Evolutionary conservation across 2,888 invertebrate genomes (phyloP), one percentile per base, ranked within the genome.

Genomic region (Macaria notata): DNA sequence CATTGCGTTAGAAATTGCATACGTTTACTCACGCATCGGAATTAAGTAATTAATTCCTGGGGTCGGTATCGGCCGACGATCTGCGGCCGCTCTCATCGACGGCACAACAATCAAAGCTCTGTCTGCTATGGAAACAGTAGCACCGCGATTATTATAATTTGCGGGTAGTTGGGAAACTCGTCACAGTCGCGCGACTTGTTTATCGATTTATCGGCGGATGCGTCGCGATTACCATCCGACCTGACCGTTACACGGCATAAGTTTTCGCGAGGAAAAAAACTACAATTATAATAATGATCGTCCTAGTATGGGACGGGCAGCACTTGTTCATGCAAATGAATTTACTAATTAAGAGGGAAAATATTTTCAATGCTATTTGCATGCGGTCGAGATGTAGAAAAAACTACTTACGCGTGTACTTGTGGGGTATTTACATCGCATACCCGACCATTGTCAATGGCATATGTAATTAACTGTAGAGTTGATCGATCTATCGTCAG

Each of bases 121-220:
- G 59, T 49, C 53, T 59, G 52, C 77, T 75, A 78, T 76, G 80
- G 79, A 84, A 86, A 85, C 83, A 83, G 83, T 81, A 81, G 81
- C 79, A 61, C 60, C 66, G 61, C 71, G 79, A 59, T 59, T 59
- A 81, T 83, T 81, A 78, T 81, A 82, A 84, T 84, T 86, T 85
- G 81, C 72, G 75, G 76, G 79, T 80, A 81, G 83, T 80, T 82
- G 77, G 78, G 78, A 79, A 85, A 85, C 81, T 78, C 84, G 83
- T 82, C 84, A 84, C 83, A 83, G 80, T 81, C 82, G 76, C 81
- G 74, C 84, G 77, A 84, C 79, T 84, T 78, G 83, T 85, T 85
- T 80, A 84, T 86, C 86, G 89, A 89, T 85, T 79, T 86, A 89
- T 89, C 88, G 85, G 83, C 85, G 85, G 85, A 84, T 83, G 88